Percentiles rank a stretch among this genome's conserved stretches.
Evolutionary conservation across 2,888 invertebrate genomes (phyloP).

Genomic region (Lasioglossum vierecki): DNA sequence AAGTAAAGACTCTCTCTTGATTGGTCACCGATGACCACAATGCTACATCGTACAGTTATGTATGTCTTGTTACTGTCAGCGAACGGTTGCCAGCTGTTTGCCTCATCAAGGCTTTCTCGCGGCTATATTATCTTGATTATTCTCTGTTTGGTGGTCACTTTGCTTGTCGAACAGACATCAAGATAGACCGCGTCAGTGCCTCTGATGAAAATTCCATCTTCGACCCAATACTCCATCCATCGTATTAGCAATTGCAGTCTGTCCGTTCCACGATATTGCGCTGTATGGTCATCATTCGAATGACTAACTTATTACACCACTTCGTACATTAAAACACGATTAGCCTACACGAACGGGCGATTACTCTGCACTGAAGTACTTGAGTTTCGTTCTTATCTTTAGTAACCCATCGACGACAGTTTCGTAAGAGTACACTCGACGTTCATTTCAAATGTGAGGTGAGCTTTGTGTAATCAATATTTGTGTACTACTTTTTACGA

Average conservation of each 20-base stretch:
- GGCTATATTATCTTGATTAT: neutral
- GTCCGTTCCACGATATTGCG: neutral
- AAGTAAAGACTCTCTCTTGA: neutral
- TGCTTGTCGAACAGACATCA: slow-evolving; percentile 10
- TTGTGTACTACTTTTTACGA: neutral
- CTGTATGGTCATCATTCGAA: neutral
- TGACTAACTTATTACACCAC: neutral
- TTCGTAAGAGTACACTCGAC: neutral
- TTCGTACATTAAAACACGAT: neutral
- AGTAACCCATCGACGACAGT: neutral
- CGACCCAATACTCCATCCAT: neutral
- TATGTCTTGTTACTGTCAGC: slow-evolving; percentile 3
- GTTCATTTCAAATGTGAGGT: neutral
- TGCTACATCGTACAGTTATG: neutral
- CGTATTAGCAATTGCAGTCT: neutral
- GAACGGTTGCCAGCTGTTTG: neutral
- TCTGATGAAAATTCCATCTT: slow-evolving; percentile 13
- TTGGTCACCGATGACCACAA: neutral
- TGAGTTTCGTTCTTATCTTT: neutral
- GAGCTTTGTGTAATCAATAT: neutral
- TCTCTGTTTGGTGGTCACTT: slow-evolving; percentile 7
- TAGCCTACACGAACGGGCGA: neutral
- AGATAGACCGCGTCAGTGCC: slow-evolving; percentile 4
- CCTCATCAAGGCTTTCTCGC: slow-evolving; percentile 9
- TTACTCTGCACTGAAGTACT: neutral